Percentiles rank a stretch among this genome's conserved stretches.
phyloP scores from a whole-genome alignment of 2,888 invertebrate species.

The Cylloceria caligata region DNA sequence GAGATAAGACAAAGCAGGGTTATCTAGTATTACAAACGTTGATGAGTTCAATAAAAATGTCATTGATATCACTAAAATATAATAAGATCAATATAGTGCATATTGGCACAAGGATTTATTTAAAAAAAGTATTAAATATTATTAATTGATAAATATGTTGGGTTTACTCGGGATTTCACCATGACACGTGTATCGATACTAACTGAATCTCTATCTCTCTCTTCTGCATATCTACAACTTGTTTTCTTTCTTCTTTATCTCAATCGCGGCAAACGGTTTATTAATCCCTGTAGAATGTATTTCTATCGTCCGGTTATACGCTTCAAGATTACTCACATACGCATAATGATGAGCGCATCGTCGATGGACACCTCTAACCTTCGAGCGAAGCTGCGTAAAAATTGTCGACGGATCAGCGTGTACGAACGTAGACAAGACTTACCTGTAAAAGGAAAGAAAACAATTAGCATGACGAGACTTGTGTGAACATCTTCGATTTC shows the following conservation, averaged over 20 bases:
- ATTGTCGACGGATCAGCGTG: constrained; percentile 18
- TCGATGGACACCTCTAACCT: constrained; percentile 75
- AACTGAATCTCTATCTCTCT: neutral
- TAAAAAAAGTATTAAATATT: too few species aligned
- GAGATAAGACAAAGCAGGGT: too few species aligned
- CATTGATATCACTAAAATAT: too few species aligned
- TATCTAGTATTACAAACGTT: too few species aligned
- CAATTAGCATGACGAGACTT: constrained; percentile 69
- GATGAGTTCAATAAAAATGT: too few species aligned
- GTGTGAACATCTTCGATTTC: constrained; percentile 46
- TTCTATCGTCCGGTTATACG: constrained; percentile 45
- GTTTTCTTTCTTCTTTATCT: constrained; percentile 54
- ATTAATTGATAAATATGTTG: neutral
- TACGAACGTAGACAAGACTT: constrained; percentile 73
- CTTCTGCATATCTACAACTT: neutral
- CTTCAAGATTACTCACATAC: constrained; percentile 50
- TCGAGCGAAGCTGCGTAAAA: constrained; percentile 72
- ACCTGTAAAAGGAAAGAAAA: constrained; percentile 71
- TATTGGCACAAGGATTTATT: too few species aligned
- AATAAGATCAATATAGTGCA: too few species aligned
- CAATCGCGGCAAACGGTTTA: constrained; percentile 48
- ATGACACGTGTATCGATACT: neutral
- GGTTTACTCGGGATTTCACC: neutral
- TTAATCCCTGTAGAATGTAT: constrained; percentile 42
- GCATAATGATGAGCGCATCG: constrained; percentile 55